Conservation (phyloP, 37 sponge, comb jelly and placozoan species). For the Halichondria panicea region DNA sequence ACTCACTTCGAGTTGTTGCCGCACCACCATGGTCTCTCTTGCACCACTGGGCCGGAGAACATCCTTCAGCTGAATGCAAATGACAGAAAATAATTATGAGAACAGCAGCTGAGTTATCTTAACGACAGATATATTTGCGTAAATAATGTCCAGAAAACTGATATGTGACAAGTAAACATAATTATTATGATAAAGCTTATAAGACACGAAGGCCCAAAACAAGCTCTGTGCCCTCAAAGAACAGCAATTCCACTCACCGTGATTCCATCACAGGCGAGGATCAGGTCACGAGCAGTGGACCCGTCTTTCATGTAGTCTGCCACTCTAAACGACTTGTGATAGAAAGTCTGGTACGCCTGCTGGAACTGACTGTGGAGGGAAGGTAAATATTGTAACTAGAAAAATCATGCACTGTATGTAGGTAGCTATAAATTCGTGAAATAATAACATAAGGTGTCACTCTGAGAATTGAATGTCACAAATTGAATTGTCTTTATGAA, state of each 20-base stretch:
- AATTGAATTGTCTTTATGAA: too few relatives aligned
- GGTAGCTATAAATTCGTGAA: not conserved
- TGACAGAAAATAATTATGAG: too few relatives aligned
- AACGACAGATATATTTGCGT: too few relatives aligned
- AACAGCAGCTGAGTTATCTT: too few relatives aligned
- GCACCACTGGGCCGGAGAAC: conserved; percentile 13
- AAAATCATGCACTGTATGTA: too few relatives aligned
- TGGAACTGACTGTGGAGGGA: conserved; percentile 40
- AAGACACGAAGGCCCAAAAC: not conserved
- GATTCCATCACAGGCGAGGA: conserved; percentile 35
- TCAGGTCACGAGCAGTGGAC: conserved; percentile 7
- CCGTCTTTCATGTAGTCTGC: conserved; percentile 39
- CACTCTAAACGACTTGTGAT: conserved; percentile 51
- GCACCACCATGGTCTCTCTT: conserved; percentile 22
- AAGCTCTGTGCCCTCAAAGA: not conserved
- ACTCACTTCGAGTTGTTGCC: too few relatives aligned
- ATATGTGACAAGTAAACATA: too few relatives aligned
- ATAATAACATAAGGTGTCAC: not conserved
- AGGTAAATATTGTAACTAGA: not conserved
- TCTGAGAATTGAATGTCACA: too few relatives aligned
- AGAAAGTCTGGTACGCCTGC: conserved; percentile 75
- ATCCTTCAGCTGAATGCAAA: not conserved
- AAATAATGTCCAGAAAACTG: too few relatives aligned
- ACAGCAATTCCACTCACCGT: conserved; percentile 11
- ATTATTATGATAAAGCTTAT: not conserved